Conservation (phyloP, 2,888 invertebrate species). For the Cheilosia urbana region DNA sequence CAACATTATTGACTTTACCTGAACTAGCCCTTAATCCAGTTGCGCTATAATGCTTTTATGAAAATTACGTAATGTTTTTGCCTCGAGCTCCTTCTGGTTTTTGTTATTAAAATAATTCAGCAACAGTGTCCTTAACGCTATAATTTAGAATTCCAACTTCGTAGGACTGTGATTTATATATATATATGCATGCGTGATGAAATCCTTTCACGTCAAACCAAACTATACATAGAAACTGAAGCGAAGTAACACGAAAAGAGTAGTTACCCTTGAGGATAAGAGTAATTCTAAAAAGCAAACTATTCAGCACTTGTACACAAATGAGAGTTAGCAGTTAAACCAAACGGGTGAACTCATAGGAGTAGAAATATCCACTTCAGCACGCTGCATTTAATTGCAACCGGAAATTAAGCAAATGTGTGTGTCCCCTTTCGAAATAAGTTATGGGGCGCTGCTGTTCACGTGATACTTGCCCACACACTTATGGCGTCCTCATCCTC, state of each 20-base stretch:
- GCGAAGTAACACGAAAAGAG: neutral
- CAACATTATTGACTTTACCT: constrained; percentile 7
- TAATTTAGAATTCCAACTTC: constrained; percentile 22
- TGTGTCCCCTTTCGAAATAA: constrained; percentile 4
- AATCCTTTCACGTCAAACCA: neutral
- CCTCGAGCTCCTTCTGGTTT: constrained; percentile 7
- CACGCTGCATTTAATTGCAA: constrained; percentile 38
- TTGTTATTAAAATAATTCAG: constrained; percentile 16
- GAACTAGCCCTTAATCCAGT: constrained; percentile 15
- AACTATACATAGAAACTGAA: constrained; percentile 14
- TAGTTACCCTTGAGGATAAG: neutral
- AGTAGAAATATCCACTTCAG: constrained; percentile 22
- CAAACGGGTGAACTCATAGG: constrained; percentile 5
- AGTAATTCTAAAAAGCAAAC: constrained; percentile 13
- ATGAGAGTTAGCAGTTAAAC: constrained; percentile 25
- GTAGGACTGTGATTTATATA: constrained; percentile 37
- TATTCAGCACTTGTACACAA: constrained; percentile 12
- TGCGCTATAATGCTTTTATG: constrained; percentile 12
- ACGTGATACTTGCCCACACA: neutral
- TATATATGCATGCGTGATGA: constrained; percentile 28
- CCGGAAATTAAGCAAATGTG: constrained; percentile 16
- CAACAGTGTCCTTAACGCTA: constrained; percentile 26
- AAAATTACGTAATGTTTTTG: constrained; percentile 20
- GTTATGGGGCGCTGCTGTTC: constrained; percentile 2
- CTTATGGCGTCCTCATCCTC: neutral